Evolutionary conservation across 2,797 vertebrate species (phyloP).

Genomic region (Catostomus latipinnis): DNA sequence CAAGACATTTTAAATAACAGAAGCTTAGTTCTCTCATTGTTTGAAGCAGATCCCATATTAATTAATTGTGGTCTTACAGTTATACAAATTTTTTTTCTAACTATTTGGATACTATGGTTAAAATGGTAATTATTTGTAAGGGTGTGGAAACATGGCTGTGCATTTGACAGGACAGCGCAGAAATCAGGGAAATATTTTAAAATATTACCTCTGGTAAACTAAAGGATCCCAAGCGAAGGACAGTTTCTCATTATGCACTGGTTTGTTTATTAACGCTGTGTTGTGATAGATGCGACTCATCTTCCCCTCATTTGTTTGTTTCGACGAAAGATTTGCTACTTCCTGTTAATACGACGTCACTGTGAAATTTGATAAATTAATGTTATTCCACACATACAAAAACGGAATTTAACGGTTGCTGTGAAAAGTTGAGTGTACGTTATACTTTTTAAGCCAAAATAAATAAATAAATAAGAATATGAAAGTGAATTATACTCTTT

Average conservation of each 20-base stretch:
- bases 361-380: neutral
- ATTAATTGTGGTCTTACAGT: neutral
- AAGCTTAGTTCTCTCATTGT: neutral
- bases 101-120: neutral
- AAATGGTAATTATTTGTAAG: neutral
- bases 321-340: conserved; percentile 21
- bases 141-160: neutral
- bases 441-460: neutral
- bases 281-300: conserved; percentile 87
- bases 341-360: conserved; percentile 59
- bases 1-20: neutral
- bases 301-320: neutral
- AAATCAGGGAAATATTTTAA: neutral
- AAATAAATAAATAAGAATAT: neutral
- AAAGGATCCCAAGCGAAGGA: conserved; percentile 72
- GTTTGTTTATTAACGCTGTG: conserved; percentile 79
- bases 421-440: neutral
- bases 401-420: neutral
- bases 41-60: neutral
- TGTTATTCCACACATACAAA: neutral
- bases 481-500: neutral
- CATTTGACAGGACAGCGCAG: neutral
- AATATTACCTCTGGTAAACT: conserved; percentile 77
- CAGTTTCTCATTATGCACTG: conserved; percentile 77
- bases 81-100: neutral